Evolutionary conservation across 2,888 invertebrate genomes (phyloP).

Genomic region (Eretmocerus hayati): DNA sequence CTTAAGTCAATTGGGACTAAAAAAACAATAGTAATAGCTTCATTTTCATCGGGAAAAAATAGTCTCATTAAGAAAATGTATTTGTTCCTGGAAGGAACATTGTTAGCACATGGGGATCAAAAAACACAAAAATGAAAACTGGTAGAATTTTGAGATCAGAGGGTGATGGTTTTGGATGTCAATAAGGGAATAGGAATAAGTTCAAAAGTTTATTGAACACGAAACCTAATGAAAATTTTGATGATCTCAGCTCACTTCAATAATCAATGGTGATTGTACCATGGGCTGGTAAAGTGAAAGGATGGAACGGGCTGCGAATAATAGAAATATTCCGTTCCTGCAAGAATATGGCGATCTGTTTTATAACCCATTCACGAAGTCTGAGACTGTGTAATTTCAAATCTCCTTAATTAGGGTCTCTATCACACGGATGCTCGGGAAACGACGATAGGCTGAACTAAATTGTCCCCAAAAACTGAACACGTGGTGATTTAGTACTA

Average conservation of each 20-base stretch:
- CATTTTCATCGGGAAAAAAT: too few species aligned
- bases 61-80: background rate
- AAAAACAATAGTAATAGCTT: constrained; percentile 6
- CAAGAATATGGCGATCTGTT: constrained; percentile 33
- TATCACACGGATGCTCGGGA: too few species aligned
- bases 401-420: too few species aligned
- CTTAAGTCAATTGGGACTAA: constrained; percentile 10
- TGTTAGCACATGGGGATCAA: constrained; percentile 6
- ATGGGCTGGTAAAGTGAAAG: constrained; percentile 45
- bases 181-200: background rate
- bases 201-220: constrained; percentile 2
- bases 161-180: too few species aligned
- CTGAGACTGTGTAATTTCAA: too few species aligned
- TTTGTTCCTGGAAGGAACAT: too few species aligned
- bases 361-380: too few species aligned
- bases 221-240: constrained; percentile 4
- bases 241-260: constrained; percentile 22
- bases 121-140: too few species aligned
- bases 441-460: too few species aligned
- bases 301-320: constrained; percentile 46
- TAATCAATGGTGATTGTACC: constrained; percentile 45
- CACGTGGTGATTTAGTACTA: too few species aligned
- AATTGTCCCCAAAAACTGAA: too few species aligned
- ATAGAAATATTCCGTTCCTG: constrained; percentile 44
- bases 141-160: too few species aligned